Evolutionary conservation across 2,888 invertebrate genomes (phyloP), one percentile per base, ranked within the genome.

Genomic region (Gastracanthus pulcherrimus): DNA sequence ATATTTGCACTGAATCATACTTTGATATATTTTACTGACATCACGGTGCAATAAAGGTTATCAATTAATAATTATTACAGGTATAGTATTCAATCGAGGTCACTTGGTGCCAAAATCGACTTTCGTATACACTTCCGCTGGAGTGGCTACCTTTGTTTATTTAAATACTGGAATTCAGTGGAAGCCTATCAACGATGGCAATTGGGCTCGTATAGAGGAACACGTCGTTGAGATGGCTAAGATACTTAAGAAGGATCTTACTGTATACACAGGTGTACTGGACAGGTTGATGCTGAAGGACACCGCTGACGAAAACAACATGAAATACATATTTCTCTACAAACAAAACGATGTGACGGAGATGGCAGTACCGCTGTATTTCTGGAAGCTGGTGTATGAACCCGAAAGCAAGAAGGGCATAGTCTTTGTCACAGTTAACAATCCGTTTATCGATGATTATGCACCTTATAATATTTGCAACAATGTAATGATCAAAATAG

Each of bases 181-280:
- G 23, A 9, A 36, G 9, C 6, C 1, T 1, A 13, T 70, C 0
- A 70, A 70, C n/a, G 31, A 19, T 1, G 36, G 23, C 4, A 70
- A 70, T 23, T 70, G 70, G 70, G 70, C 29, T n/a, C 26, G 34
- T 1, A 70, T 70, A 11, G 70, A 70, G 9, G 55, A 70, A 26
- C 55, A 70, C 36, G 16, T 55, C 19, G 3, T 36, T 2, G 26
- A 23, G 0, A 55, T 70, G 55, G 70, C 55, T 7, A 23, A 5
- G 0, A 16, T 6, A 9, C 2, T 55, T 5, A 36, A 55, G 0
- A 31, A 16, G 5, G 70, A 70, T 23, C 19, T 70, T 7, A 13
- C n/a, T 2, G 36, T 55, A 1, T 6, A 29, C 13, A 70, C 70
- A 7, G 70, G 70, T 3, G n/a, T 36, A 4, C 19, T 19, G 13